A percentile compares a stretch with the other conserved stretches of the same genome.
phyloP scores from a whole-genome alignment of 2,113 vertebrate genomes.

The Antechinus stuartii region DNA sequence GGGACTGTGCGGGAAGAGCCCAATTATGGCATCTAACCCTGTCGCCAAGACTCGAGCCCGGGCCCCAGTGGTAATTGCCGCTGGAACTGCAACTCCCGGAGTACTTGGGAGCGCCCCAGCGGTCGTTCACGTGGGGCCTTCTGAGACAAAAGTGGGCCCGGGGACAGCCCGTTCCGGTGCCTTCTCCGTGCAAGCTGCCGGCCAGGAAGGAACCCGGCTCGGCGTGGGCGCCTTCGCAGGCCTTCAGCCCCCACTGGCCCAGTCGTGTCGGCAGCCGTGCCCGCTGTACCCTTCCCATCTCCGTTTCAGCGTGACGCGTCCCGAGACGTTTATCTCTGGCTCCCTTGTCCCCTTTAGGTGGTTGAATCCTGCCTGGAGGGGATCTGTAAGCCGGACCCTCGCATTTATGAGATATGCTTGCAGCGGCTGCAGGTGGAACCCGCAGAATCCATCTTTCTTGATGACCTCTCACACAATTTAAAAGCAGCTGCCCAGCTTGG shows the following conservation, averaged over 20 bases:
- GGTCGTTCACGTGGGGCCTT: neutral
- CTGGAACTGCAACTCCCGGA: neutral
- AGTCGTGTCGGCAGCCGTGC: neutral
- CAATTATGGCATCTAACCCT: neutral
- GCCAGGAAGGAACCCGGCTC: neutral
- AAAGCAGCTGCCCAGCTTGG: conserved; percentile 87
- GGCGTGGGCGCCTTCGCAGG: conserved; percentile 19
- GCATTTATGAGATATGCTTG: conserved; percentile 85
- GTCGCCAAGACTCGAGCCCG: neutral
- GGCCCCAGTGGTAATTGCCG: neutral
- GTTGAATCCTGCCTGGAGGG: conserved; percentile 86
- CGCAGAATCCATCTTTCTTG: conserved; percentile 87
- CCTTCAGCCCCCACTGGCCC: neutral
- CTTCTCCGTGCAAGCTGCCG: conserved; percentile 47
- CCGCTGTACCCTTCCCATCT: neutral
- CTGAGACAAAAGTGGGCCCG: neutral
- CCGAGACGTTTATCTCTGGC: neutral
- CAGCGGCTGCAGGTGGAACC: conserved; percentile 82
- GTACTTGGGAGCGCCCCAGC: neutral
- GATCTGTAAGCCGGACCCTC: conserved; percentile 82
- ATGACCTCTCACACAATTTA: conserved; percentile 84
- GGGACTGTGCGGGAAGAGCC: neutral
- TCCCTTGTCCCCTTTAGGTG: conserved; percentile 77
- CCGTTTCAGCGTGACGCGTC: conserved; percentile 7
- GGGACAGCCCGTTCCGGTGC: neutral